Conservation (phyloP, 2,888 invertebrate genomes). For the Apotomis betuletana region DNA sequence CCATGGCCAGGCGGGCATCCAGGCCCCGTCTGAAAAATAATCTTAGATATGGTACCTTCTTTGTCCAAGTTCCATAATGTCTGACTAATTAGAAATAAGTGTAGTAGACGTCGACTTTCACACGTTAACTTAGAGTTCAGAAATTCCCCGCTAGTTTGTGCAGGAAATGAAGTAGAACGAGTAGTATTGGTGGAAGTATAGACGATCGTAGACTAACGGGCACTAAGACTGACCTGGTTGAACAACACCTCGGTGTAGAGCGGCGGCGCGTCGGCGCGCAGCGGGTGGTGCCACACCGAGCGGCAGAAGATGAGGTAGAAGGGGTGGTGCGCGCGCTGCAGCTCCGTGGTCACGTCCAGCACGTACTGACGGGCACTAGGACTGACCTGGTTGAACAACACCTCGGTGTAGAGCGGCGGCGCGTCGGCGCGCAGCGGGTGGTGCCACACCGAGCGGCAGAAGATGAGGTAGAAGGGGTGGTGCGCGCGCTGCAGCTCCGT, state of each 20-base stretch:
- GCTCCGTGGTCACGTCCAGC: conserved; percentile 96
- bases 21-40: too few relatives aligned
- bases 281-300: conserved; percentile 95
- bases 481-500: conserved; percentile 96
- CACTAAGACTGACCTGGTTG: conserved; percentile 65
- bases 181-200: conserved; percentile 88
- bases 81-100: too few relatives aligned
- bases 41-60: too few relatives aligned
- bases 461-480: conserved; percentile 97
- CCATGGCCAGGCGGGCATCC: too few relatives aligned
- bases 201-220: conserved; percentile 84
- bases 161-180: conserved; percentile 99
- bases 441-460: conserved; percentile 98
- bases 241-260: conserved; percentile 92
- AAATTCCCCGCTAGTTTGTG: too few relatives aligned
- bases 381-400: conserved; percentile 76
- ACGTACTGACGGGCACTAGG: conserved; percentile 86
- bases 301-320: conserved; percentile 99
- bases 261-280: conserved; percentile 93
- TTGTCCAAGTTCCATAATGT: too few relatives aligned
- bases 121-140: too few relatives aligned
- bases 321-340: conserved; percentile 95
- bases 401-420: conserved; percentile 95
- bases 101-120: too few relatives aligned
- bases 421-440: conserved; percentile 94